phyloP scores from a whole-genome alignment of 2,113 vertebrate species.

The Oceanodroma tethys region DNA sequence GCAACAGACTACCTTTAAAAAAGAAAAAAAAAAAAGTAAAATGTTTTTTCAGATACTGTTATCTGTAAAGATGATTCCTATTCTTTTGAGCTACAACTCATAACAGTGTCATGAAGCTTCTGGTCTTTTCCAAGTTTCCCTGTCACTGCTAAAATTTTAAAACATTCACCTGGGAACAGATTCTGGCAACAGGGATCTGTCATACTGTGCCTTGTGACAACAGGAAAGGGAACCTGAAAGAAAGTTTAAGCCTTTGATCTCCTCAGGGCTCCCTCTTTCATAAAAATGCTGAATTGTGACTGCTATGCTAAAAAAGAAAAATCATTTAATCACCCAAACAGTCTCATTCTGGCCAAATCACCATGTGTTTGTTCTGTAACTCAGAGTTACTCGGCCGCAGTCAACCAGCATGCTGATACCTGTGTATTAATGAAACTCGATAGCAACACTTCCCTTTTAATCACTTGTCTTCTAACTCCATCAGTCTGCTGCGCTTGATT shows the following conservation, averaged over 20 bases:
- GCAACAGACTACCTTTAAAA: not conserved
- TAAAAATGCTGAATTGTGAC: not conserved
- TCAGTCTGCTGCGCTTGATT: not conserved
- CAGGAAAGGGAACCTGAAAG: not conserved
- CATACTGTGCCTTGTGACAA: not conserved
- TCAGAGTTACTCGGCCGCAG: not conserved
- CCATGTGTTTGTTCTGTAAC: not conserved
- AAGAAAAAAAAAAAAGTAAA: not conserved
- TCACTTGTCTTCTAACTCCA: not conserved
- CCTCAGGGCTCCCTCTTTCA: not conserved
- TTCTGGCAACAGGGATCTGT: not conserved
- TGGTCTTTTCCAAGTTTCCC: not conserved
- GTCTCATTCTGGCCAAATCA: not conserved
- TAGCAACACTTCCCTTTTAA: not conserved
- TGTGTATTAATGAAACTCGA: not conserved
- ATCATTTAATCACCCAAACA: not conserved
- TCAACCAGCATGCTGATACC: not conserved
- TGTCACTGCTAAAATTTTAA: not conserved
- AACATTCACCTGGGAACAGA: not conserved
- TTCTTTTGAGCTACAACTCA: not conserved
- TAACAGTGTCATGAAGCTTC: not conserved
- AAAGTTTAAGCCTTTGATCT: slow-evolving; percentile 6
- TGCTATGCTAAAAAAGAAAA: not conserved
- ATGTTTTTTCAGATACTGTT: not conserved
- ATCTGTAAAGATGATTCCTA: not conserved